phyloP scores from a whole-genome alignment of 2,113 vertebrate species.

The Sylvia atricapilla region DNA sequence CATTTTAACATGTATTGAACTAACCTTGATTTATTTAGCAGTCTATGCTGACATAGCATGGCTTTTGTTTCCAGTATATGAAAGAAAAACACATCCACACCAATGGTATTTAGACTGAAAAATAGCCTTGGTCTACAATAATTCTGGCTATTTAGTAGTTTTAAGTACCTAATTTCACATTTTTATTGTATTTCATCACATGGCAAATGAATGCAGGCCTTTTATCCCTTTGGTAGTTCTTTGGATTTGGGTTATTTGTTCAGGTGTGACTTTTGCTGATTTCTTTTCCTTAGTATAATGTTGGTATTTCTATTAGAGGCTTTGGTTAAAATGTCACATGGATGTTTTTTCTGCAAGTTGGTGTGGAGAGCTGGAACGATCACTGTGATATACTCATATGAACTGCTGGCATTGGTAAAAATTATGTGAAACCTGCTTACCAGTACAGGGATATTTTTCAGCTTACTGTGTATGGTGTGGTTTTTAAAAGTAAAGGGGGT shows the following conservation, averaged over 20 bases:
- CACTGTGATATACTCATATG: background rate
- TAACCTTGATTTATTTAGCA: conserved; percentile 28
- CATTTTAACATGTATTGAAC: background rate
- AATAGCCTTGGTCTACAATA: background rate
- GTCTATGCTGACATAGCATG: conserved; percentile 55
- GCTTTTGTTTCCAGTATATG: conserved; percentile 61
- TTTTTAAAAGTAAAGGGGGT: background rate
- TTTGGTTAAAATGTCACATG: conserved; percentile 20
- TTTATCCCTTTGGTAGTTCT: conserved; percentile 18
- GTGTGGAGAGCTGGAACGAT: conserved; percentile 7
- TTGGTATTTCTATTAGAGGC: background rate
- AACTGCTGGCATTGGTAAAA: background rate
- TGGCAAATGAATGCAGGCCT: background rate
- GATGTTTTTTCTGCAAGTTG: background rate
- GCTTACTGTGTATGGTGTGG: background rate
- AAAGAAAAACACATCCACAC: conserved; percentile 58
- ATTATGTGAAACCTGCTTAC: background rate
- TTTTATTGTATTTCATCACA: conserved; percentile 10
- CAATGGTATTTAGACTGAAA: conserved; percentile 32
- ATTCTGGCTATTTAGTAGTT: background rate
- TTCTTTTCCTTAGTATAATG: background rate
- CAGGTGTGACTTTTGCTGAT: conserved; percentile 39
- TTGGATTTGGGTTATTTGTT: conserved; percentile 37
- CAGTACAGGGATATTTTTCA: background rate
- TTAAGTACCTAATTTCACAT: conserved; percentile 1